Percentiles rank a stretch among this genome's conserved stretches.
Conservation (phyloP, 2,113 vertebrate genomes). For the Caranx melampygus region DNA sequence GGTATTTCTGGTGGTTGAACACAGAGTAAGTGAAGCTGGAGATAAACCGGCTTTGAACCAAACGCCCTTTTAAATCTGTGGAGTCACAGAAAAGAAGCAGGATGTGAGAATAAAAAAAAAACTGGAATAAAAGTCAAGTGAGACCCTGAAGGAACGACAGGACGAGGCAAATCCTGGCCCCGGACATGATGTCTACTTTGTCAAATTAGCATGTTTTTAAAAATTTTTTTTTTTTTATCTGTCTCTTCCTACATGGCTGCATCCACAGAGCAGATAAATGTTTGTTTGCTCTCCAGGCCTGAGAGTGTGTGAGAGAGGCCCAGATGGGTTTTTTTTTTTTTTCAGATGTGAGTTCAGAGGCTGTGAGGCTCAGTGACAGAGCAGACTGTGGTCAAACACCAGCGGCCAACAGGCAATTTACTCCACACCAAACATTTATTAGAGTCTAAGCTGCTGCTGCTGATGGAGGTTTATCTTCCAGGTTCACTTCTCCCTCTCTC, state of each 20-base stretch:
- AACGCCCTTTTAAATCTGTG: background rate
- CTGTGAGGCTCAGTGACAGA: constrained; percentile 59
- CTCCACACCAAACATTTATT: constrained; percentile 70
- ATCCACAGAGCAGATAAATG: constrained; percentile 37
- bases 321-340: constrained; percentile 42
- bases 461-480: constrained; percentile 58
- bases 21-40: constrained; percentile 18
- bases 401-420: constrained; percentile 63
- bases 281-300: constrained; percentile 58
- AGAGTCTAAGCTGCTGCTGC: constrained; percentile 60
- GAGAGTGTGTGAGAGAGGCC: constrained; percentile 8
- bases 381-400: constrained; percentile 67
- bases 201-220: constrained; percentile 44
- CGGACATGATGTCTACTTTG: constrained; percentile 5
- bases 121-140: constrained; percentile 3
- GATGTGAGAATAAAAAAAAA: constrained; percentile 3
- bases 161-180: background rate
- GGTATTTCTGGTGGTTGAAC: background rate
- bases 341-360: constrained; percentile 65
- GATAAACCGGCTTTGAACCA: constrained; percentile 25
- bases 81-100: background rate
- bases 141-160: background rate
- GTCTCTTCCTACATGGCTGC: background rate
- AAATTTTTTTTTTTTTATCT: no score
- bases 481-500: constrained; percentile 33